Conservation (phyloP, 2,797 vertebrate species). For the Melanotaenia parkinsoni region DNA sequence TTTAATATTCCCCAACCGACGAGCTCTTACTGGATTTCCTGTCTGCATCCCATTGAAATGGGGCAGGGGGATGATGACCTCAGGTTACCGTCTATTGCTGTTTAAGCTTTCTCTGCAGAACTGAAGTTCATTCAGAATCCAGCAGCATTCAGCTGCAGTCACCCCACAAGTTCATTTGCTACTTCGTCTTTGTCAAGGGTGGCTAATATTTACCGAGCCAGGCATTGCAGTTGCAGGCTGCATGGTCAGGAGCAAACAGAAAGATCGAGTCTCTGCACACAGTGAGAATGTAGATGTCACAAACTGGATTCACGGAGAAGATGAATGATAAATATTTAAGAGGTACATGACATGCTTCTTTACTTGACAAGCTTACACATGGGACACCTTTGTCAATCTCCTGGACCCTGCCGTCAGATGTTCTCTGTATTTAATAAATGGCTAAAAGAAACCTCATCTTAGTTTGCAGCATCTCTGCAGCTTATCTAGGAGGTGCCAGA, state of each 20-base stretch:
- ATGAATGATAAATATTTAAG: constrained; percentile 61
- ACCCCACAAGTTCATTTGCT: constrained; percentile 35
- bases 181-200: constrained; percentile 51
- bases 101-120: constrained; percentile 23
- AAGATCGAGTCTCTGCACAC: constrained; percentile 40
- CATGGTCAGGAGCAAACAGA: constrained; percentile 40
- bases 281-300: constrained; percentile 31
- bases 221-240: constrained; percentile 18
- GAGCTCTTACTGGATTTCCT: constrained; percentile 46
- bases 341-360: constrained; percentile 46
- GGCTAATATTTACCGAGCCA: constrained; percentile 53
- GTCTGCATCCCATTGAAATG: constrained; percentile 32
- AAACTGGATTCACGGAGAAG: constrained; percentile 25
- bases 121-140: constrained; percentile 40
- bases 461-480: constrained; percentile 35
- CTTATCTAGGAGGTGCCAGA: constrained; percentile 60
- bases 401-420: constrained; percentile 25
- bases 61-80: neutral
- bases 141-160: constrained; percentile 42
- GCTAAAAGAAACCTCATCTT: constrained; percentile 37
- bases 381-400: constrained; percentile 42
- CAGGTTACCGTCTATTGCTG: neutral
- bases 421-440: constrained; percentile 45
- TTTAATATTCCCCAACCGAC: constrained; percentile 65
- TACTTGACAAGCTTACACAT: constrained; percentile 30